Base-by-base conservation (phyloP, 1,140 invertebrate genomes). In the Asbolus verrucosus region DNA sequence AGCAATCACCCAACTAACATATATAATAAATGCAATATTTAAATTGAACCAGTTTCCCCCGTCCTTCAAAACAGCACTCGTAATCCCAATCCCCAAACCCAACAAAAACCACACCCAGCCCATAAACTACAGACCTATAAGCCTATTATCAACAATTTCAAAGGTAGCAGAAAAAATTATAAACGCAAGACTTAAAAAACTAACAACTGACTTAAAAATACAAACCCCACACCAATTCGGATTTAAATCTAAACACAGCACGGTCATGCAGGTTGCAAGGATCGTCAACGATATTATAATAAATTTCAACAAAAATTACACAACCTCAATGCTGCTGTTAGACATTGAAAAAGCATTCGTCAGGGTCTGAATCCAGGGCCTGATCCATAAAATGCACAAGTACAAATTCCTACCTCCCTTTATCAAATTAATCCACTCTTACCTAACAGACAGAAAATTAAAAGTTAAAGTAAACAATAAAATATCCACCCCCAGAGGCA, bases 71-170 rank as follows among this genome's bases (percentile, higher is more conserved):
- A 41, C 71, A 11, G 76, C 80, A 1, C 19, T 70, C 67, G 75
- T 83, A 8, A 72, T 81, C 6, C 68, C 78, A 0, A 79, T 84
- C 18, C 76, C 59, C 0, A 84, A 84, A 75, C 77, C 79, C 1
- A 75, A 77, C 3, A 84, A 85, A 76, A 43, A 76, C 16, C 36
- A 50, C 14, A 61, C 31, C 9, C 9, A 19, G 0, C 70, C 74
- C 1, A 13, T 62, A 0, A 81, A 67, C 15, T 78, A 78, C 46
- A 19, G 82, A 6, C 80, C 80, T 15, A 82, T 83, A 5, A 81
- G 77, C 31, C 65, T 82, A 1, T 72, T 81, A 5, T 72, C 70
- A n/a, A 73, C 69, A 15, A n/a, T 80, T 0, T 73, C 75, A 15
- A 82, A 82, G 73, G 46, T 81, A 5, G 60, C 76, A 31, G 79